These are phyloP conservation scores for Glyptemys insculpta DNA, from an alignment of 2,797 vertebrate species.

Conservation along the genomic window DNA sequence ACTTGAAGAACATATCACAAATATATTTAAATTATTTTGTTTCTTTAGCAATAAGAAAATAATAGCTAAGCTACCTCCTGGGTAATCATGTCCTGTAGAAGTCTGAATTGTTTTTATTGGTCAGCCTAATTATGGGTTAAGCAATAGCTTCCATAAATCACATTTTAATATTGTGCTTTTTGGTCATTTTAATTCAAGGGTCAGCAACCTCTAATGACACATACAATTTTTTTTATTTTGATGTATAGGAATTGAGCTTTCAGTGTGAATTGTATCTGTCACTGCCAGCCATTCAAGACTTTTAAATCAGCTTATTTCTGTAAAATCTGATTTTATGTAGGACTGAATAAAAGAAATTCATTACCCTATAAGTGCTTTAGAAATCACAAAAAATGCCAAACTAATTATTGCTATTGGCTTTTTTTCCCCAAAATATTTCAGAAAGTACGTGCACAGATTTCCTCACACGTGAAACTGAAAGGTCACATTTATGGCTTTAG, in stretches of 20 bases:
- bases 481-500: slow-evolving; percentile 34
- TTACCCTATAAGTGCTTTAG: slow-evolving; percentile 45
- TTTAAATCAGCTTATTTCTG: slow-evolving; percentile 18
- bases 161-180: slow-evolving; percentile 76
- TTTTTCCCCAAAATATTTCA: slow-evolving; percentile 25
- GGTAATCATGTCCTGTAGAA: slow-evolving; percentile 46
- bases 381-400: slow-evolving; percentile 68
- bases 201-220: slow-evolving; percentile 52
- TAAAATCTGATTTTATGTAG: slow-evolving; percentile 50
- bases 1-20: slow-evolving; percentile 35
- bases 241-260: slow-evolving; percentile 48
- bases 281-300: neutral
- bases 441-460: slow-evolving; percentile 44
- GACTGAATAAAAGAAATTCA: slow-evolving; percentile 43
- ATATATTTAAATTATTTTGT: slow-evolving; percentile 54
- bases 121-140: slow-evolving; percentile 66
- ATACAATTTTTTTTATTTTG: slow-evolving; percentile 50
- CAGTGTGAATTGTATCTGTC: slow-evolving; percentile 33
- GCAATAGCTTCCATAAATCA: slow-evolving; percentile 72
- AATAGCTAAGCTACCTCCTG: slow-evolving; percentile 56
- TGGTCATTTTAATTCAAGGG: slow-evolving; percentile 73
- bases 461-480: slow-evolving; percentile 50
- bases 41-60: slow-evolving; percentile 66
- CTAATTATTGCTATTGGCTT: slow-evolving; percentile 70
- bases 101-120: slow-evolving; percentile 50